Conservation (phyloP, 2,113 vertebrate genomes). For the Condylura cristata region DNA sequence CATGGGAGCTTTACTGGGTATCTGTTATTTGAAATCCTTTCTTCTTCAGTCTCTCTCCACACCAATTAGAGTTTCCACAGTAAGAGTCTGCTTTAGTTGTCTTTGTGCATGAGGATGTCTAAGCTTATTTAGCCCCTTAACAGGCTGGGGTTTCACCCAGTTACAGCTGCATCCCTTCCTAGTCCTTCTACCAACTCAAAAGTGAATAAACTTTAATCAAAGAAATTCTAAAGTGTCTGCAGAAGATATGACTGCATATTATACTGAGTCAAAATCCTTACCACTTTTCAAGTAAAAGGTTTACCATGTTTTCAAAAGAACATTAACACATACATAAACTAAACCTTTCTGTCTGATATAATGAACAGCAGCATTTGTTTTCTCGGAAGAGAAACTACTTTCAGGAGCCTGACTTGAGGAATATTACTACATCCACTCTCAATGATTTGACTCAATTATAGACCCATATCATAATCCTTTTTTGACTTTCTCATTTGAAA, state of each 20-base stretch:
- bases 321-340: background rate
- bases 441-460: background rate
- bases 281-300: background rate
- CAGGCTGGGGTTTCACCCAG: too few species aligned
- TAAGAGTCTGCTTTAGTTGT: too few species aligned
- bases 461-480: background rate
- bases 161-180: background rate
- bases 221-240: background rate
- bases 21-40: too few species aligned
- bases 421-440: background rate
- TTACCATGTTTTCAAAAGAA: constrained; percentile 1
- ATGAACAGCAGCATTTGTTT: background rate
- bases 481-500: constrained; percentile 23
- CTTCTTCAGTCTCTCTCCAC: too few species aligned
- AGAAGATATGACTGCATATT: background rate
- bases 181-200: background rate
- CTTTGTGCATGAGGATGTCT: too few species aligned
- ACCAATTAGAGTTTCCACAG: too few species aligned
- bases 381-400: constrained; percentile 11
- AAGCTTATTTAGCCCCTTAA: too few species aligned
- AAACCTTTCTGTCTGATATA: background rate
- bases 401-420: background rate
- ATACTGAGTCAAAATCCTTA: background rate
- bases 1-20: too few species aligned
- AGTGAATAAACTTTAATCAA: background rate